Evolutionary conservation across 2,797 vertebrate species (phyloP).

Genomic region (Bovichtus variegatus): DNA sequence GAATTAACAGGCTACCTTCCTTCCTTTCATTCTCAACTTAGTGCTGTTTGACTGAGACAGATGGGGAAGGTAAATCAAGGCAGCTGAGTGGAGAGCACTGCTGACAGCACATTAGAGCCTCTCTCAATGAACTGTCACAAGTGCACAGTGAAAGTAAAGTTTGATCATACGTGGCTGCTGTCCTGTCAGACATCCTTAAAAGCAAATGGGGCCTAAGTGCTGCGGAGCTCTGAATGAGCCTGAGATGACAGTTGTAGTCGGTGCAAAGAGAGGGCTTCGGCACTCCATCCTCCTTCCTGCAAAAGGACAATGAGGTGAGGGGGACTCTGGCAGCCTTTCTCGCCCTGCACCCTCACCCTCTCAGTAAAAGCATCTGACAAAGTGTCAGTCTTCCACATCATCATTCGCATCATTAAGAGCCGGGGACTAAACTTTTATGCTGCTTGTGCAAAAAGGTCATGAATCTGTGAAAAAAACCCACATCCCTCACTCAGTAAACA

Average conservation of each 20-base stretch:
- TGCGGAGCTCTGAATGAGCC: conserved; percentile 78
- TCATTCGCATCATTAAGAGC: conserved; percentile 78
- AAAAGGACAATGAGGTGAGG: conserved; percentile 83
- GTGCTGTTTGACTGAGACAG: conserved; percentile 83
- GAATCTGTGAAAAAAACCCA: conserved; percentile 46
- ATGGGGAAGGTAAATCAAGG: conserved; percentile 87
- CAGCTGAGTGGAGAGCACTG: conserved; percentile 85
- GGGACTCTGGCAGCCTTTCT: conserved; percentile 71
- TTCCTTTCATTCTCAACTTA: conserved; percentile 67
- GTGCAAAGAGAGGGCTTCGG: conserved; percentile 74
- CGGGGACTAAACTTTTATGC: conserved; percentile 71
- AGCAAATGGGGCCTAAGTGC: conserved; percentile 89
- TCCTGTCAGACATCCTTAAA: conserved; percentile 89
- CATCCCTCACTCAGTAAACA: conserved; percentile 29
- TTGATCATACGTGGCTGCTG: conserved; percentile 86
- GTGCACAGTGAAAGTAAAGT: conserved; percentile 84
- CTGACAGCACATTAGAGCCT: conserved; percentile 89
- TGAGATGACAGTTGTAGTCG: conserved; percentile 82
- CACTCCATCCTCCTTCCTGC: conserved; percentile 72
- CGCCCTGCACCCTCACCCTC: conserved; percentile 61
- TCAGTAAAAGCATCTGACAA: conserved; percentile 81
- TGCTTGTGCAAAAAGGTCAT: conserved; percentile 71
- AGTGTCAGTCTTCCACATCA: conserved; percentile 84
- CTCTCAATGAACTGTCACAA: conserved; percentile 87
- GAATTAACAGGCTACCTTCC: conserved; percentile 73